Evolutionary conservation across 2,797 vertebrate species (phyloP), one percentile per base, ranked within the genome.

Genomic region (Falco novaeseelandiae): DNA sequence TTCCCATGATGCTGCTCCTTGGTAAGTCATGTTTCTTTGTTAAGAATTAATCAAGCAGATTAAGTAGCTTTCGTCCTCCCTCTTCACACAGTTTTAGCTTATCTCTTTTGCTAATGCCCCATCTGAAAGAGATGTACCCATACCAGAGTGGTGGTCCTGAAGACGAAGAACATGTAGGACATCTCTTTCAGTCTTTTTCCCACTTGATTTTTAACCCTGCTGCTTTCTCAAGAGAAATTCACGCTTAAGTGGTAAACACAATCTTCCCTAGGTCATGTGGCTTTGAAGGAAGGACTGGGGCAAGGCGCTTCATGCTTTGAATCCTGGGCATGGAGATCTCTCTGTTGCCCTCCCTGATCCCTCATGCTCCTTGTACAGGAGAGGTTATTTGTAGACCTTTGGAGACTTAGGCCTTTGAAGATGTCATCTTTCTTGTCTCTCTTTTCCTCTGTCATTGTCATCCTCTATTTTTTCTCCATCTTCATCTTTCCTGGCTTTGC

Each of bases 151-250:
- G 9, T 65, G 32, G 14, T 74, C 29, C 26, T 1, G 1, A 72
- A n/a, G 34, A 42, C 26, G 1, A 5, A 29, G 25, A 92, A n/a
- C 5, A 40, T 0, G 0, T 49, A 2, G 19, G 23, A 66, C 18
- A 54, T 9, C 6, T 36, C 32, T 74, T 91, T 83, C 27, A 78
- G 10, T 2, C 6, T 88, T 88, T 88, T 71, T 11, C 6, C 30
- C 9, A 7, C 2, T 13, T 49, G 32, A 14, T 10, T 82, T 83
- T 73, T 30, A 10, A 2, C 8, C 6, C 26, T 61, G 6, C 5
- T 87, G 36, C 14, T 77, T 89, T 88, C 40, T 78, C 29, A 48
- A 54, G 34, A 72, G 19, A 90, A 90, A 92, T 42, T 79, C 15
- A 72, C 10, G 34, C 2, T 7, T 10, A n/a, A 36, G 8, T 18